Evolutionary conservation across 2,113 vertebrate genomes (phyloP).

Genomic region (Scophthalmus maximus): DNA sequence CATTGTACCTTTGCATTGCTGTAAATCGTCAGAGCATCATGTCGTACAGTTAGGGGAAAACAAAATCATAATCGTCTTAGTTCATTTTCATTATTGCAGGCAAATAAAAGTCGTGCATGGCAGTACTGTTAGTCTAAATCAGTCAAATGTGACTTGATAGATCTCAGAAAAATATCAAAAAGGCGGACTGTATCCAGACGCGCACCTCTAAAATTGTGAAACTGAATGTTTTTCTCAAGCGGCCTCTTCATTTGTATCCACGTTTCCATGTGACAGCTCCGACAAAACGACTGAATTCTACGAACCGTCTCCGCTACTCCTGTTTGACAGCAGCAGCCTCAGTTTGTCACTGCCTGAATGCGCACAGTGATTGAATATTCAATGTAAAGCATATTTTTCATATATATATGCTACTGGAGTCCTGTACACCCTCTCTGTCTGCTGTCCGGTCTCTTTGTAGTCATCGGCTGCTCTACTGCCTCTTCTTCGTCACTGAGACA

Average conservation of each 20-base stretch:
- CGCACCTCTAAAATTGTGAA: neutral
- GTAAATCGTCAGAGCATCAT: too few relatives aligned
- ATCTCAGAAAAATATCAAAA: neutral
- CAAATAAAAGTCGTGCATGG: too few relatives aligned
- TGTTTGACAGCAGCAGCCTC: neutral
- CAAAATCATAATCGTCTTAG: too few relatives aligned
- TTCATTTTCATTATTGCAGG: too few relatives aligned
- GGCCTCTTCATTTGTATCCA: neutral
- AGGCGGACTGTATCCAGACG: neutral
- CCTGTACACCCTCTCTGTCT: neutral
- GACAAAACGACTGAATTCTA: constrained; percentile 3
- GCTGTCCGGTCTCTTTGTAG: constrained; percentile 9
- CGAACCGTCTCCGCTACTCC: neutral
- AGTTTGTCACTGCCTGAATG: constrained; percentile 26
- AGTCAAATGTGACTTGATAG: neutral
- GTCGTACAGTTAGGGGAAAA: too few relatives aligned
- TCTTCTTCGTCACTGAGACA: constrained; percentile 22
- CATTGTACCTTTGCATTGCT: too few relatives aligned
- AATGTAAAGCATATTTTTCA: constrained; percentile 23
- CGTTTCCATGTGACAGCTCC: neutral
- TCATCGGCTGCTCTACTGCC: neutral
- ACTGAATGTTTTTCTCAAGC: neutral
- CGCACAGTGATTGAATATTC: constrained; percentile 46
- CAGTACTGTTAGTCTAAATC: too few relatives aligned
- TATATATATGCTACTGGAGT: constrained; percentile 7